phyloP scores from a whole-genome alignment of 2,797 vertebrate species.

The Chaunax sp. region DNA sequence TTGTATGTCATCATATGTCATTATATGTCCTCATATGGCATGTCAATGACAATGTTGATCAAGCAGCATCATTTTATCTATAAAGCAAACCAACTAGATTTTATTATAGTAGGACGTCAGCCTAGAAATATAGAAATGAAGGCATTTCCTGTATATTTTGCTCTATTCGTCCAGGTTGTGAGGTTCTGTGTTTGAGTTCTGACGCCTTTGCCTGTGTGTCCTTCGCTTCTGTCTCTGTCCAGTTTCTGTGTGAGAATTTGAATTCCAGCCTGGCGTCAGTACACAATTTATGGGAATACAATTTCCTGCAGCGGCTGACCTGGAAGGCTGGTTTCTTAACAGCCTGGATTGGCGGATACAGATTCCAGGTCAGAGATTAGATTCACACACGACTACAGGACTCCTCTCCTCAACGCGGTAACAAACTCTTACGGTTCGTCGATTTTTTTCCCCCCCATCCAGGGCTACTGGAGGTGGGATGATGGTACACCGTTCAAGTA shows the following conservation, averaged over 20 bases:
- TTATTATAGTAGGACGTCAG: too few species aligned
- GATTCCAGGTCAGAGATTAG: not conserved
- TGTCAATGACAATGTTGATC: too few species aligned
- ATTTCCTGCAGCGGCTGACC: not conserved
- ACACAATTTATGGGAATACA: not conserved
- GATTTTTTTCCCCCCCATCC: not conserved
- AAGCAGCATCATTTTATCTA: too few species aligned
- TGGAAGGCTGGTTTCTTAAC: not conserved
- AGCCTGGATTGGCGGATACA: not conserved
- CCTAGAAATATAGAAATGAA: too few species aligned
- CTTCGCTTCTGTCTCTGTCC: not conserved
- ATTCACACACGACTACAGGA: not conserved
- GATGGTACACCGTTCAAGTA: not conserved
- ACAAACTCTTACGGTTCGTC: not conserved
- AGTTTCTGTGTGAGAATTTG: not conserved
- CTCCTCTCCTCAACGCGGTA: not conserved
- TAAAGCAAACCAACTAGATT: too few species aligned
- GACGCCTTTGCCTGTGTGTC: not conserved
- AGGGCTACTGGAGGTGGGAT: constrained; percentile 2
- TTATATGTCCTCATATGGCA: too few species aligned
- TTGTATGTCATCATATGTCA: too few species aligned
- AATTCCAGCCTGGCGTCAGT: not conserved
- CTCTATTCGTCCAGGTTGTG: too few species aligned
- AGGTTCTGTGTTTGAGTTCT: too few species aligned
- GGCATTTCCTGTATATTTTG: too few species aligned